Conservation (phyloP, 2,113 vertebrate species). For the Scomber japonicus region DNA sequence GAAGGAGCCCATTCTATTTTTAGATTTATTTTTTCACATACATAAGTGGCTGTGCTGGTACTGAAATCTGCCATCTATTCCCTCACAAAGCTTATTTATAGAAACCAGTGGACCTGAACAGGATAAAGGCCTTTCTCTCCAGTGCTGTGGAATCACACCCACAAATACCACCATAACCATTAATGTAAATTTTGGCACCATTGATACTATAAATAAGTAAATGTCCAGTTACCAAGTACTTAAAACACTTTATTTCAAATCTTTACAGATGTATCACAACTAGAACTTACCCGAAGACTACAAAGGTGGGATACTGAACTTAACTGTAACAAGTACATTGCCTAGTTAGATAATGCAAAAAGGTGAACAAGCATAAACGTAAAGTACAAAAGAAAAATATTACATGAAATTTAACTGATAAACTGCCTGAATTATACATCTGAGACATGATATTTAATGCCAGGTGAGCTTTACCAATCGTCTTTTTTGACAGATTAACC, state of each 20-base stretch:
- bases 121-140: too few species aligned
- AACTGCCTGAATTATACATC: slow-evolving; percentile 77
- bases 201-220: not conserved
- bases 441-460: slow-evolving; percentile 64
- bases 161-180: too few species aligned
- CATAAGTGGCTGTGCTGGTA: not conserved
- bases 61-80: not conserved
- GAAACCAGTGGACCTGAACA: too few species aligned
- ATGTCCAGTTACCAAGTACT: slow-evolving; percentile 61
- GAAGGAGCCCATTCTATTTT: too few species aligned
- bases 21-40: too few species aligned
- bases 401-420: slow-evolving; percentile 61
- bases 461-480: slow-evolving; percentile 48
- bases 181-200: too few species aligned
- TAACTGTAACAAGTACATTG: slow-evolving; percentile 78
- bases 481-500: slow-evolving; percentile 42
- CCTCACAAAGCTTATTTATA: too few species aligned
- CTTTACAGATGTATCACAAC: slow-evolving; percentile 85
- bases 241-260: slow-evolving; percentile 86
- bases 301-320: slow-evolving; percentile 77
- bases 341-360: slow-evolving; percentile 83
- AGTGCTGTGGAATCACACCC: too few species aligned
- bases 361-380: slow-evolving; percentile 73
- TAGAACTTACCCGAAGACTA: slow-evolving; percentile 81
- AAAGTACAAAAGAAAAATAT: slow-evolving; percentile 67